Evolutionary conservation across 1,140 invertebrate species (phyloP).

Genomic region (Trypoxylus dichotomus): DNA sequence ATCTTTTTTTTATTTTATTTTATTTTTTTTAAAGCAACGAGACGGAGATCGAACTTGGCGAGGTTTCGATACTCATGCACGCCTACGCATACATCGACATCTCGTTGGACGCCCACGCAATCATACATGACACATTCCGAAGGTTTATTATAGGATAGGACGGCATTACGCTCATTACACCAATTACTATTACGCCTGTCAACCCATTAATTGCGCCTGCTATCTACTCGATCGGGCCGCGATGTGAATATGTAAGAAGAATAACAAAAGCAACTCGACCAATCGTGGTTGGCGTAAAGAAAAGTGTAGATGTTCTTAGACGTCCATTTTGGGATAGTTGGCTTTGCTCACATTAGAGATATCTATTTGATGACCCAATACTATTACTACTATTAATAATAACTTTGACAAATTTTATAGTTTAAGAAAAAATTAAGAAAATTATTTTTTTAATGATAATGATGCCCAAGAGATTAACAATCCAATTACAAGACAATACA

Average conservation of each 20-base stretch:
- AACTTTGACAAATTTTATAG: no score
- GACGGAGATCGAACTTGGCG: background rate
- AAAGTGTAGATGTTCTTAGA: no score
- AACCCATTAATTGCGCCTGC: background rate
- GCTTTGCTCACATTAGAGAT: no score
- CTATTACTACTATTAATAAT: no score
- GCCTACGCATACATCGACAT: background rate
- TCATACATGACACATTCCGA: background rate
- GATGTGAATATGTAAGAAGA: background rate
- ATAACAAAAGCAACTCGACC: no score
- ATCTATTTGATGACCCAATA: no score
- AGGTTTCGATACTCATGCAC: background rate
- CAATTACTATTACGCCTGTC: constrained; percentile 6
- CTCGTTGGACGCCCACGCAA: background rate
- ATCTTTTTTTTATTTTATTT: background rate
- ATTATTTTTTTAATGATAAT: no score
- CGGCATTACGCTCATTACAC: background rate
- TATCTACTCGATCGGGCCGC: background rate
- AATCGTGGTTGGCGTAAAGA: no score
- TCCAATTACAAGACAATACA: no score
- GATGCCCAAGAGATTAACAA: no score
- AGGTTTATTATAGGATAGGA: background rate
- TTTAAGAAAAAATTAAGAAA: no score
- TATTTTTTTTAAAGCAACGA: background rate
- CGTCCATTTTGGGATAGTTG: no score